Evolutionary conservation across 1,140 invertebrate species (phyloP), one percentile per base, ranked within the genome.

Genomic region (Amyelois transitella): DNA sequence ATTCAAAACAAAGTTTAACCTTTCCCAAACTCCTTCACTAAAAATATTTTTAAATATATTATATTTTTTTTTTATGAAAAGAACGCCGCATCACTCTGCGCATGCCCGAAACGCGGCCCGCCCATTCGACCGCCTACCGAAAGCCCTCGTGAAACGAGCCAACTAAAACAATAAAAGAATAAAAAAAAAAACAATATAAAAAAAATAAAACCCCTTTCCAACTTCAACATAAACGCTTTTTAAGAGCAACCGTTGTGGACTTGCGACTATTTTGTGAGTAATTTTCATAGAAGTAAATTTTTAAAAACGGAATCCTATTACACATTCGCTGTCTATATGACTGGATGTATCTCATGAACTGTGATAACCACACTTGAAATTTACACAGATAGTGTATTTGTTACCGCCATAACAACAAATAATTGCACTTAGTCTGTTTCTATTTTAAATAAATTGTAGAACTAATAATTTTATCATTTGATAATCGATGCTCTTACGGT

Each of bases 91-190:
- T 28, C 25, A 28, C 25, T 28, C 47, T 47, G 20, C 53, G 66
- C 57, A 45, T 58, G 67, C 64, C 62, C 68, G 67, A 61, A 67
- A 69, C 58, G 53, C 50, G 62, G 58, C 58, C 69, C 82, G 78
- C 78, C 82, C 72, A 69, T 56, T 24, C 55, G 48, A 49, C 74
- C 82, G 82, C 82, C 82, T 81, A 83, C 80, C 80, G 82, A 83
- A 86, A 75, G 25, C 25, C n/a, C 25, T 28, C 25, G 7, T 24
- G 25, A 81, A 69, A 69, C 64, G 66, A 74, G 68, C 66, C 75
- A 28, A 28, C 25, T 77, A 76, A 80, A 81, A 77, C 60, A 54
- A 45, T 45, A 45, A 19, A 45, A 45, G 19, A 45, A 17, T 19
- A 2, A 45, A 45, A 45, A 18, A 19, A 45, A 45, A 19, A 45